phyloP scores from a whole-genome alignment of 2,113 vertebrate genomes.

The Cariama cristata region DNA sequence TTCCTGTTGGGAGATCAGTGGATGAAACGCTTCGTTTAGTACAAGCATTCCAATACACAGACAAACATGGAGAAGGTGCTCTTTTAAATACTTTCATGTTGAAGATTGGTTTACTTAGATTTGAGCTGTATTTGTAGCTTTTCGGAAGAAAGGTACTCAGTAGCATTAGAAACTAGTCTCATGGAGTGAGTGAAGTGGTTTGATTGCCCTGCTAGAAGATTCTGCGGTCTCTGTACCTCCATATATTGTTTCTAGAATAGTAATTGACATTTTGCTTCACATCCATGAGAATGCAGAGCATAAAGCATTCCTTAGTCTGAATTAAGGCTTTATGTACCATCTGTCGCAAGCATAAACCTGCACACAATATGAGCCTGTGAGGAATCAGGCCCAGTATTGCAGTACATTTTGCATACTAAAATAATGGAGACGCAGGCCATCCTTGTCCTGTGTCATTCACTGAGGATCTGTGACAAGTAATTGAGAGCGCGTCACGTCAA shows the following conservation, averaged over 20 bases:
- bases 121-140: neutral
- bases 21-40: conserved; percentile 95
- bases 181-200: neutral
- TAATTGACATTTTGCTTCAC: neutral
- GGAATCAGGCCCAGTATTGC: neutral
- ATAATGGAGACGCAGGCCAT: neutral
- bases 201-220: neutral
- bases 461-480: neutral
- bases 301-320: neutral
- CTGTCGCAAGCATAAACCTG: neutral
- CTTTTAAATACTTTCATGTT: neutral
- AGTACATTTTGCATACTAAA: neutral
- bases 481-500: neutral
- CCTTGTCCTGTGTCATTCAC: neutral
- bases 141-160: neutral
- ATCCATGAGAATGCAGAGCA: neutral
- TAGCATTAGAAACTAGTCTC: neutral
- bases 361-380: neutral
- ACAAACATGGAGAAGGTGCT: conserved; percentile 96
- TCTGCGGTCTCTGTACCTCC: neutral
- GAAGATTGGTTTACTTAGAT: neutral
- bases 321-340: neutral
- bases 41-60: conserved; percentile 96
- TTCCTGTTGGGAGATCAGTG: conserved; percentile 94
- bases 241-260: neutral